Base-by-base conservation (phyloP, 2,888 invertebrate species). In the Xestia c-nigrum region DNA sequence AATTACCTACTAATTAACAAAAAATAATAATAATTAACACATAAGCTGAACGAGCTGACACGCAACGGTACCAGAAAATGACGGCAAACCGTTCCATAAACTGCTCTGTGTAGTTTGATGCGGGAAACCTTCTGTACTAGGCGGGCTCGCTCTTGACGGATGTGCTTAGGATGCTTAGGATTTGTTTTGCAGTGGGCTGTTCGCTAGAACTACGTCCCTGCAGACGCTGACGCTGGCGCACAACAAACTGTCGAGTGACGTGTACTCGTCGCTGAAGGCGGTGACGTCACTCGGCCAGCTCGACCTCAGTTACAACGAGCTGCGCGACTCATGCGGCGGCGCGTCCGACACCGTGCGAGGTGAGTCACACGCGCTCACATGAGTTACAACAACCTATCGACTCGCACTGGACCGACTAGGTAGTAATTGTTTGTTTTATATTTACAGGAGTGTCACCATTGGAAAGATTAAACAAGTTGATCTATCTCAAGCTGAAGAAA, bases 251-350 rank as follows among this genome's bases (percentile, higher is more conserved):
- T 14, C 69, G 31, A 52, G 31, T 38, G 66, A 21, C 21, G 83
- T 80, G 69, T 82, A 80, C 47, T 31, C 12, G 19, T 72, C 76
- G 61, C 82, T 91, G 66, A 50, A 55, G 31, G 57, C 76, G 50
- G 83, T 86, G 73, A 57, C 46, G 7, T 52, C 69, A 7, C 89
- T 90, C 61, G 67, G 19, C 24, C 21, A 0, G 50, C 89, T 91
- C 70, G 21, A 24, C 47, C 90, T 92, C 47, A 67, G 63, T 31
- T 0, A 31, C 78, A 92, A 92, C 69, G 40, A 47, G 6, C 81
- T 92, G n/a, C 74, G 80, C 21, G 88, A 90, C 81, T 85, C 90
- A 43, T 92, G 92, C 83, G 10, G 86, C 72, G 85, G 71, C 50
- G 72, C 63, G 59, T 71, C 81, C 69, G 82, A 78, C 71, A 68